These are phyloP conservation scores for Daboia siamensis DNA, from an alignment of 2,113 vertebrate species.

Conservation along the genomic window DNA sequence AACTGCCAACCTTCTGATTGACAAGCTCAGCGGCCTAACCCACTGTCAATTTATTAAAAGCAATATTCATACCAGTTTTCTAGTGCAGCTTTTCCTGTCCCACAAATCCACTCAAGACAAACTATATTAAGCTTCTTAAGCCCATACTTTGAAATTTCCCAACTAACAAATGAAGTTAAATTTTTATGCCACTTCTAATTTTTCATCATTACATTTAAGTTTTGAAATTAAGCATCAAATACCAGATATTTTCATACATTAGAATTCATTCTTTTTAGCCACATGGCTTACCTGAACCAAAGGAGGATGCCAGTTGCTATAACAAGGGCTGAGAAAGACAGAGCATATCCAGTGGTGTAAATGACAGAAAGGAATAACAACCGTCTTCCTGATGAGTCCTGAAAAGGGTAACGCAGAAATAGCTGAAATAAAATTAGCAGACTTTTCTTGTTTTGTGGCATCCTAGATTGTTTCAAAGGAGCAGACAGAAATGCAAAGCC, in stretches of 20 bases:
- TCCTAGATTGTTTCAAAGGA: not conserved
- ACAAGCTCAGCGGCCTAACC: not conserved
- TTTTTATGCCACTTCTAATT: not conserved
- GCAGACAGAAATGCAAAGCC: constrained; percentile 11
- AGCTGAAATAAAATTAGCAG: not conserved
- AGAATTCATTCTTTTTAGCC: not conserved
- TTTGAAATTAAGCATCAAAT: not conserved
- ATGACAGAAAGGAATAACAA: constrained; percentile 73
- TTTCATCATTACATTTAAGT: not conserved
- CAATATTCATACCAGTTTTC: not conserved
- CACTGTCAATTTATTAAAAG: not conserved
- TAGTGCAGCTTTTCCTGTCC: not conserved
- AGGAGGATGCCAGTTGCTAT: constrained; percentile 77
- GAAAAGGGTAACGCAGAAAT: constrained; percentile 28
- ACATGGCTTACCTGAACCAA: constrained; percentile 75
- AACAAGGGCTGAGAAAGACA: constrained; percentile 77
- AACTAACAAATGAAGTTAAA: not conserved
- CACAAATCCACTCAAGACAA: not conserved
- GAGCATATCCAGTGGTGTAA: constrained; percentile 79
- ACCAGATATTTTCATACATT: not conserved
- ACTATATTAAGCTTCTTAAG: not conserved
- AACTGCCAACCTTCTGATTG: too few relatives aligned
- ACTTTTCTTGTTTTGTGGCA: constrained; percentile 10
- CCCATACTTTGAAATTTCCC: not conserved
- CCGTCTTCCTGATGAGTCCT: constrained; percentile 70